Evolutionary conservation across 2,113 vertebrate genomes (phyloP), one percentile per base, ranked within the genome.

Genomic region (Sturnira hondurensis): DNA sequence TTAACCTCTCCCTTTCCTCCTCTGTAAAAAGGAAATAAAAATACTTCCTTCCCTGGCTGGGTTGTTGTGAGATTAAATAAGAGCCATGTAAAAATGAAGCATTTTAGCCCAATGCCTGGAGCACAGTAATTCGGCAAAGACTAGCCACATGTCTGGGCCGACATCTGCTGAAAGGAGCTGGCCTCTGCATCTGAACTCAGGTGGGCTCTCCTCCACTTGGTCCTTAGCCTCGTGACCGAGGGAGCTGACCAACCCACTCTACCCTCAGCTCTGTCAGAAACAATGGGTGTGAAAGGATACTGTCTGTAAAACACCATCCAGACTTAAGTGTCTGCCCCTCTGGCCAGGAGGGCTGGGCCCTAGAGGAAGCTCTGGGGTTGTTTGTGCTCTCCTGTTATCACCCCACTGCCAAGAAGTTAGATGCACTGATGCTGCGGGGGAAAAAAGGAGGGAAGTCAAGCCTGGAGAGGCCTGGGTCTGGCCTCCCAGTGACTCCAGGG

Each of bases 31-130:
- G 38, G 61, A 92, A 41, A 92, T 89, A 96, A 82, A 95, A 92
- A 92, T 82, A 94, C 50, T 86, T 89, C 61, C n/a, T 93, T 92
- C 94, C 77, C 94, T 86, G 92, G 74, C 89, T 97, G 97, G 92
- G 89, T 4, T 0, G 9, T 9, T 68, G 83, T 65, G 89, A 91
- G 89, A 91, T 91, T 89, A 92, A 96, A 52, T 89, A 96, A 87
- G 81, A 89, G 74, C 52, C 12, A 4, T 15, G 43, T 77, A 85
- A 81, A 89, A 70, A 78, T 7, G 74, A 17, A 68, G 88, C 38
- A 19, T 90, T 95, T 85, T 70, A 71, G 73, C 80, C 33, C 78
- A 43, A 56, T 16, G 70, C 45, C 80, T 41, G 80, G 47, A 84
- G 54, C 26, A 45, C 5, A 81, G 65, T 43, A 15, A 91, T 71